Conservation (phyloP, 1,140 invertebrate species). For the Thrips palmi region DNA sequence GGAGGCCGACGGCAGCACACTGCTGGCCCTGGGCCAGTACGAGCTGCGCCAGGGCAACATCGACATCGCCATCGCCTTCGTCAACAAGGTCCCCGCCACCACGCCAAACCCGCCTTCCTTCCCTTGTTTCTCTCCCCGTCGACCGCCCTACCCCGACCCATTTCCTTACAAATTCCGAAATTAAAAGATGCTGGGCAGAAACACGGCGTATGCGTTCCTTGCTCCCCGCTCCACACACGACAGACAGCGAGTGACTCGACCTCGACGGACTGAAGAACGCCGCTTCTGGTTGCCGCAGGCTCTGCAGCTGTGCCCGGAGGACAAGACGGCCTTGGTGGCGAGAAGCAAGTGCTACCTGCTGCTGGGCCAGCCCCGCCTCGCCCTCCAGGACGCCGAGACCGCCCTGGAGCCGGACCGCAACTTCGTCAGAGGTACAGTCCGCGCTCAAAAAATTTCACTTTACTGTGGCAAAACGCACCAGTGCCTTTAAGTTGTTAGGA, state of each 20-base stretch:
- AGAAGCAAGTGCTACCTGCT: conserved; percentile 80
- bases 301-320: conserved; percentile 63
- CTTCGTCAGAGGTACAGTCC: conserved; percentile 39
- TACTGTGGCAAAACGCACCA: not conserved
- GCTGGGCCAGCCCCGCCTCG: conserved; percentile 64
- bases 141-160: too few relatives aligned
- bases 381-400: conserved; percentile 65
- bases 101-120: conserved; percentile 2
- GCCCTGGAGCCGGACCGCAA: conserved; percentile 56
- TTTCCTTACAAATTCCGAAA: too few relatives aligned
- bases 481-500: not conserved
- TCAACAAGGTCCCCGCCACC: conserved; percentile 75
- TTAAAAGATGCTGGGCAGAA: too few relatives aligned
- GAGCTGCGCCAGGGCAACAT: conserved; percentile 51
- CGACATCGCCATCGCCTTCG: conserved; percentile 47
- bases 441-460: not conserved
- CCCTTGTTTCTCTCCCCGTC: too few relatives aligned
- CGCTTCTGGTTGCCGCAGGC: conserved; percentile 41
- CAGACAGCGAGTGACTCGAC: too few relatives aligned
- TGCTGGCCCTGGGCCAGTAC: conserved; percentile 51
- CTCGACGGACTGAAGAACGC: too few relatives aligned
- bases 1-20: conserved; percentile 53
- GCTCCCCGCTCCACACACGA: too few relatives aligned
- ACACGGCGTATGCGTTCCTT: too few relatives aligned
- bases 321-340: conserved; percentile 70